Evolutionary conservation across 2,113 vertebrate species (phyloP).

Genomic region (Cairina moschata): DNA sequence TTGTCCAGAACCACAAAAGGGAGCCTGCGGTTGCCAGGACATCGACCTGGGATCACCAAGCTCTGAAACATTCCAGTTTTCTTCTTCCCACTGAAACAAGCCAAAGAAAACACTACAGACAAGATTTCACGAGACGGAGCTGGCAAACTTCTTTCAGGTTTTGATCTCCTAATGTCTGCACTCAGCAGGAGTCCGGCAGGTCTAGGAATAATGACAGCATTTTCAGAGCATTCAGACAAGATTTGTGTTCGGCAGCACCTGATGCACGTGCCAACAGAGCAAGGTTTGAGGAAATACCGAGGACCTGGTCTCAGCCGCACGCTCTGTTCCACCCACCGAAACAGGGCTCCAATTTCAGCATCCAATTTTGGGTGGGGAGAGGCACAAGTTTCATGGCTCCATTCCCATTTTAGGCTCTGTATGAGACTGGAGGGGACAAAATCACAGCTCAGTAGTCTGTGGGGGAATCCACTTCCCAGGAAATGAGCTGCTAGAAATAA

Average conservation of each 20-base stretch:
- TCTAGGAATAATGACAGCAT: background rate
- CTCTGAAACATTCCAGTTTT: background rate
- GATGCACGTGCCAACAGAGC: background rate
- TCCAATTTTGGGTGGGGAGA: background rate
- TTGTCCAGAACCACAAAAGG: background rate
- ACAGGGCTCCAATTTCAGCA: rapidly evolving
- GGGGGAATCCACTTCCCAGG: background rate
- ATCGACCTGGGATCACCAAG: background rate
- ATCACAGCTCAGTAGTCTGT: background rate
- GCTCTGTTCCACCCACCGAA: background rate
- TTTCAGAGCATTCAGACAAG: background rate
- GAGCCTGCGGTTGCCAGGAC: rapidly evolving
- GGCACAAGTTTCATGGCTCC: rapidly evolving
- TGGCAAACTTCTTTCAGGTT: background rate
- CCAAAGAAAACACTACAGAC: background rate
- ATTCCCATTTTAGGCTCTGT: background rate
- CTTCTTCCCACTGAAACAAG: background rate
- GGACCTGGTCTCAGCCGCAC: rapidly evolving
- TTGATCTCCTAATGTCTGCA: background rate
- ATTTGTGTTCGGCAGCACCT: background rate
- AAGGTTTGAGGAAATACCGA: background rate
- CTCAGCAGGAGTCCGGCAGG: background rate
- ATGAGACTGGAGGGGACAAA: background rate
- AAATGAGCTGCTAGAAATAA: background rate
- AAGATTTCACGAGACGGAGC: background rate